phyloP scores from a whole-genome alignment of 2,113 vertebrate genomes.

The Microtus ochrogaster region DNA sequence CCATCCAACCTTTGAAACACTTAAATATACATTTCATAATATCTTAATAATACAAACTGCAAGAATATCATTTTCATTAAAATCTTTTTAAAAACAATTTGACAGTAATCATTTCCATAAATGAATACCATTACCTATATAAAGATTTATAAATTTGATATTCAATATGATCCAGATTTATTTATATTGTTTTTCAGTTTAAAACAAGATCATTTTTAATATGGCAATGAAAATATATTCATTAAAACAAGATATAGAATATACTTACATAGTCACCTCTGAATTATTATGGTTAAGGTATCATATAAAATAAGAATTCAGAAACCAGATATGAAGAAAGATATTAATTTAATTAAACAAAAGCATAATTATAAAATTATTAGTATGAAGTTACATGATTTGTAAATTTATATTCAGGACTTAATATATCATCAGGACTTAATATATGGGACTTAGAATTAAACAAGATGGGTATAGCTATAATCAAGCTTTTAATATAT shows the following conservation, averaged over 20 bases:
- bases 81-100: background rate
- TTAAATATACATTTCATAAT: conserved; percentile 13
- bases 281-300: background rate
- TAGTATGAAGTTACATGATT: background rate
- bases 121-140: background rate
- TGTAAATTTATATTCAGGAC: conserved; percentile 32
- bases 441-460: background rate
- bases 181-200: background rate
- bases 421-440: background rate
- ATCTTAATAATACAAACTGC: background rate
- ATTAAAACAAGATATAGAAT: background rate
- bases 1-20: background rate
- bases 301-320: background rate
- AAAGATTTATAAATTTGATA: background rate
- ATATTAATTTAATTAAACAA: background rate
- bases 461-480: background rate
- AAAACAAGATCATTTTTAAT: conserved; percentile 8
- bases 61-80: background rate
- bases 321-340: background rate
- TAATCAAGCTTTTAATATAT: background rate
- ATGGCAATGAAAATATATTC: background rate
- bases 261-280: background rate
- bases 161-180: background rate
- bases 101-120: background rate
- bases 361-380: background rate